A percentile compares a stretch with the other conserved stretches of the same genome.
Conservation (phyloP, 2,888 invertebrate genomes). For the Byasa hedistus region DNA sequence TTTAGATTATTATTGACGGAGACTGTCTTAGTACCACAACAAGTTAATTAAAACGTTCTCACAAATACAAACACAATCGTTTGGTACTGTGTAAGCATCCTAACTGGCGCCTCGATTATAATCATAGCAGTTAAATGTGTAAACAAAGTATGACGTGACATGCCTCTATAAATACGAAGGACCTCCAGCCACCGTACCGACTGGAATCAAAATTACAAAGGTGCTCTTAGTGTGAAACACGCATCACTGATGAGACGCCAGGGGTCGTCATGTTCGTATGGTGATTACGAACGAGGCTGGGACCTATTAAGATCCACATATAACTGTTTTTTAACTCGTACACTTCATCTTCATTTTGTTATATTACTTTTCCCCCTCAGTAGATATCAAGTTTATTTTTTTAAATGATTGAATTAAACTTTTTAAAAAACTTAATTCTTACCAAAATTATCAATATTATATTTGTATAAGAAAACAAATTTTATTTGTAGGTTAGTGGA, state of each 20-base stretch:
- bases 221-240: conserved; percentile 44
- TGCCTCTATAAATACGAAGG: conserved; percentile 49
- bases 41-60: no score
- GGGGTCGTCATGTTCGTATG: conserved; percentile 40
- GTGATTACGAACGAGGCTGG: conserved; percentile 51
- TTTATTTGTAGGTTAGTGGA: background rate
- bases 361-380: no score
- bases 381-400: no score
- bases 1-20: no score
- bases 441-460: no score
- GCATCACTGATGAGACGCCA: conserved; percentile 53
- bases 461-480: no score
- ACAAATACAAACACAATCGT: no score
- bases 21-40: no score
- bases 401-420: no score
- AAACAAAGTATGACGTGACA: conserved; percentile 41
- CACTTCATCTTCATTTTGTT: background rate
- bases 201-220: conserved; percentile 55
- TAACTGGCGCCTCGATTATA: background rate
- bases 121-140: conserved; percentile 28
- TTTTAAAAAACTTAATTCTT: no score
- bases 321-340: conserved; percentile 16
- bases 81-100: no score
- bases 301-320: conserved; percentile 33
- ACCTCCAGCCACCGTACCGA: conserved; percentile 37